phyloP scores from a whole-genome alignment of 30 jellyfish, hydroid and myxozoan genomes.

The Clytia hemisphaerica region DNA sequence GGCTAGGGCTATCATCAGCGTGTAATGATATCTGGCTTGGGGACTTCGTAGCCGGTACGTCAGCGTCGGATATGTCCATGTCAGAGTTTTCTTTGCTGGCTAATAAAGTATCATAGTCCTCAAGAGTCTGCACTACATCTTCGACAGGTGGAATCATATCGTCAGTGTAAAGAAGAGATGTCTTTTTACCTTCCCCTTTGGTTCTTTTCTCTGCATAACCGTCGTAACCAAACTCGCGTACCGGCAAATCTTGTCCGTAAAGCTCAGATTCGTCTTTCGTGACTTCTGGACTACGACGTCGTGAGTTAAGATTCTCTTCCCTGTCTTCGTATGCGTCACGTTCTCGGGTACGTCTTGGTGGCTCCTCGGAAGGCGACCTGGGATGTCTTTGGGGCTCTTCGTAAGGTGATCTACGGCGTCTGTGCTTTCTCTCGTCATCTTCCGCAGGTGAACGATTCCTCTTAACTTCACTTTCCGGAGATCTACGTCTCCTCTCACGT shows the following conservation, averaged over 20 bases:
- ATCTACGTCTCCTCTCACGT: neutral
- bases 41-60: slow-evolving; percentile 1
- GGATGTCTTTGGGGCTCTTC: no score
- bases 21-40: neutral
- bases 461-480: no score
- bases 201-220: slow-evolving; percentile 31
- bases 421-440: no score
- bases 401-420: no score
- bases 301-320: no score
- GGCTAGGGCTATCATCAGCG: neutral
- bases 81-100: slow-evolving; percentile 14
- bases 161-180: no score
- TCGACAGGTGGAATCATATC: neutral
- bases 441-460: no score
- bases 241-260: slow-evolving; percentile 15
- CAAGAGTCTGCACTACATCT: neutral
- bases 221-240: slow-evolving; percentile 31
- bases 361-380: no score
- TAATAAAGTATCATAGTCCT: slow-evolving; percentile 16
- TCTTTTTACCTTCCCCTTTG: neutral
- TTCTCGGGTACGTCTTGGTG: neutral
- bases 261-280: no score
- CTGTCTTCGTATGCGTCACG: neutral
- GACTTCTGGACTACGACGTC: no score
- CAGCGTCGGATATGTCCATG: slow-evolving; percentile 31